phyloP scores from a whole-genome alignment of 2,797 vertebrate species.

The Sorex maritimensis region DNA sequence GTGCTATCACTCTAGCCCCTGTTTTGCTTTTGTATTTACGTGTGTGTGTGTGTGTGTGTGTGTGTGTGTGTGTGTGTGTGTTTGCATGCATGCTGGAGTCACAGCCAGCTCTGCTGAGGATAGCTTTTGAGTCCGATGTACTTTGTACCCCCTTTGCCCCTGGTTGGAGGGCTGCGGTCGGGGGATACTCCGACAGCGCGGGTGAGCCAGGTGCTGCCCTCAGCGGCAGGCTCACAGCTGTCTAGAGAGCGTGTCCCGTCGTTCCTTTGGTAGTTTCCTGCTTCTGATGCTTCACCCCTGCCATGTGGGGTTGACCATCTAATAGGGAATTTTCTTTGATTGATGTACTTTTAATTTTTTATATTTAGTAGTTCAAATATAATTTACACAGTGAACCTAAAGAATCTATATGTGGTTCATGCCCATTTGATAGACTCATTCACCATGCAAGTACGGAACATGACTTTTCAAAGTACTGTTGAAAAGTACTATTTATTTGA shows the following conservation, averaged over 20 bases:
- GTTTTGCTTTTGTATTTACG: too few species aligned
- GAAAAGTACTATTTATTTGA: background rate
- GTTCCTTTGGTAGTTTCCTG: conserved; percentile 26
- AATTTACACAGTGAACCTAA: conserved; percentile 18
- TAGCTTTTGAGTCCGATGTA: too few species aligned
- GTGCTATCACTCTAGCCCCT: too few species aligned
- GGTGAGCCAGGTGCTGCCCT: background rate
- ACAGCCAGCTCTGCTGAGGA: too few species aligned
- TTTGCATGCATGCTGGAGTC: too few species aligned
- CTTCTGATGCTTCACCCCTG: conserved; percentile 53
- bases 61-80: too few species aligned
- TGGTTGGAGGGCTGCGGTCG: too few species aligned
- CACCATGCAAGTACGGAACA: background rate
- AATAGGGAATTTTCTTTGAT: conserved; percentile 64
- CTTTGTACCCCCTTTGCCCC: too few species aligned
- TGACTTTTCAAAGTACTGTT: conserved; percentile 49
- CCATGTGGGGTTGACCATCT: background rate
- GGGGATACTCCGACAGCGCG: too few species aligned
- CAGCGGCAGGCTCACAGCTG: background rate
- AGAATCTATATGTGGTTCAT: background rate
- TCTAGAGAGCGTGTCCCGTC: background rate
- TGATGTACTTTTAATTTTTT: background rate
- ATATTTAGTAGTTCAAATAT: background rate
- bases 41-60: too few species aligned
- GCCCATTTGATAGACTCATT: background rate